Percentiles rank a stretch among this genome's conserved stretches.
Evolutionary conservation across 1,140 invertebrate species (phyloP).

Genomic region (Pseudomyrmex pallidus): DNA sequence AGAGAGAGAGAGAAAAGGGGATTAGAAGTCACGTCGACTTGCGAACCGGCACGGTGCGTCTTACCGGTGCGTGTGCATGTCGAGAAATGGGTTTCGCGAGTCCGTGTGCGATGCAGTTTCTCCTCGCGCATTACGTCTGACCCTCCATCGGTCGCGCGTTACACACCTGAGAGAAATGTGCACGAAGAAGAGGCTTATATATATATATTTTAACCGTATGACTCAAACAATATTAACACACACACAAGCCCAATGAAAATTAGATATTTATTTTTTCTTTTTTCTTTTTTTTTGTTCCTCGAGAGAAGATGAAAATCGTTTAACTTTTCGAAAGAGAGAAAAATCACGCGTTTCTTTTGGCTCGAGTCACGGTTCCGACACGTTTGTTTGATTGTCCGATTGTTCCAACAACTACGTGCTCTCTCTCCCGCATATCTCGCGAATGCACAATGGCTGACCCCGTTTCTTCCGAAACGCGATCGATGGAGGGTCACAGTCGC

Average conservation of each 20-base stretch:
- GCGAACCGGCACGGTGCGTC: slow-evolving; percentile 48
- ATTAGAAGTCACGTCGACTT: slow-evolving; percentile 43
- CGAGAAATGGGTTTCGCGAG: slow-evolving; percentile 15
- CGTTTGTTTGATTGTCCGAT: slow-evolving; percentile 1
- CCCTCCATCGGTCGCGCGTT: slow-evolving; percentile 26
- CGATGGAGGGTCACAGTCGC: slow-evolving; percentile 11
- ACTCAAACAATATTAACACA: no score
- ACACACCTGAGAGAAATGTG: background rate
- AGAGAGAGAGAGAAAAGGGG: background rate
- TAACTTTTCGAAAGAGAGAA: no score
- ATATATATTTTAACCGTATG: no score
- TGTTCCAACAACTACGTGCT: background rate
- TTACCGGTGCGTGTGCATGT: slow-evolving; percentile 32
- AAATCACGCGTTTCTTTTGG: no score
- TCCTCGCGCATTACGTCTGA: slow-evolving; percentile 31
- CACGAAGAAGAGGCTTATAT: no score
- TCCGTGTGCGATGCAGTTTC: slow-evolving; percentile 13
- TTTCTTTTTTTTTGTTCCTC: no score
- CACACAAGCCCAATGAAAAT: no score
- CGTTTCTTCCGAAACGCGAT: slow-evolving; percentile 2
- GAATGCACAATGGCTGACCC: background rate
- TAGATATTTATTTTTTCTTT: no score
- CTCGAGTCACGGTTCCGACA: background rate
- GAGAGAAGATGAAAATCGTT: no score
- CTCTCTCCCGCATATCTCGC: background rate